These are phyloP conservation scores for Synanthedon formicaeformis DNA, from an alignment of 2,888 invertebrate genomes.

Conservation along the genomic window DNA sequence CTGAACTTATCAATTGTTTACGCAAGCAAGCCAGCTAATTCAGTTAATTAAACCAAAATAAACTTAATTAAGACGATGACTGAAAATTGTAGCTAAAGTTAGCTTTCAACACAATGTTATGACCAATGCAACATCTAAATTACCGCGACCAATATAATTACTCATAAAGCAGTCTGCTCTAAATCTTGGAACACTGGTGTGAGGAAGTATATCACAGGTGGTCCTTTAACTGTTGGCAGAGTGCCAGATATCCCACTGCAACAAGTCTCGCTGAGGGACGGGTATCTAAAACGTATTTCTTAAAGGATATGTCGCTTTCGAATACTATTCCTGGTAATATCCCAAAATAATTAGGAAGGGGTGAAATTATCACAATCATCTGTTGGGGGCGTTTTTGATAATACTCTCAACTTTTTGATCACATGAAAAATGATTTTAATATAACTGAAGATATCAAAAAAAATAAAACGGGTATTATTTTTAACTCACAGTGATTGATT, in stretches of 20 bases:
- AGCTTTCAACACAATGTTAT: not conserved
- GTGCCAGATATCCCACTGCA: constrained; percentile 17
- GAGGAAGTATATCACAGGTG: not conserved
- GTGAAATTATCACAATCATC: not conserved
- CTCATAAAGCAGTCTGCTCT: not conserved
- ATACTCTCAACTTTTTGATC: no score
- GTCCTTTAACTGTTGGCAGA: constrained; percentile 17
- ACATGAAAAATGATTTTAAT: no score
- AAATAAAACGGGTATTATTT: no score
- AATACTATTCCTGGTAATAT: not conserved
- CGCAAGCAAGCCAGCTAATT: no score
- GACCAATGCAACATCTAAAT: not conserved
- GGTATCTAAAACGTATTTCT: not conserved
- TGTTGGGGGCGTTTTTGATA: no score
- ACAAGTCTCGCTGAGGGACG: constrained; percentile 5
- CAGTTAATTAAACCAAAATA: no score
- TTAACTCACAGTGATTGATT: no score
- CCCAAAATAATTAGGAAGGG: not conserved
- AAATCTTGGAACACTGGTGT: not conserved
- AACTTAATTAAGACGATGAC: no score
- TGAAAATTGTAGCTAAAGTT: no score
- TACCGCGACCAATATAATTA: not conserved
- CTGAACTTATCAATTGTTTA: no score
- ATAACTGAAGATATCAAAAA: no score
- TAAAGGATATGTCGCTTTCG: not conserved